Base-by-base conservation (phyloP, 2,888 invertebrate species). In the Dynastes hyllus region DNA sequence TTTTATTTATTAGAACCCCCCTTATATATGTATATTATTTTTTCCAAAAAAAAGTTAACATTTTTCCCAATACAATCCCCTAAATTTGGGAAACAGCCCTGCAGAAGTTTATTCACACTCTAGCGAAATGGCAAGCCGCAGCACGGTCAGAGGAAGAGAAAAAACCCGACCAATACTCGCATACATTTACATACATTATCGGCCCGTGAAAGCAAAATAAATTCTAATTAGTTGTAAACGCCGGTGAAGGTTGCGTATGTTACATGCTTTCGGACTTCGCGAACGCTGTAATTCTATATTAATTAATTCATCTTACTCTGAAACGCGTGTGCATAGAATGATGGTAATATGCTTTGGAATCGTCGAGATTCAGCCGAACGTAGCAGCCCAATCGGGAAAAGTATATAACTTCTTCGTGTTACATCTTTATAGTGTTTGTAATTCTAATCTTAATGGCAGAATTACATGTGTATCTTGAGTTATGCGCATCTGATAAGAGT, bases 141-240 rank as follows among this genome's bases (percentile, higher is more conserved):
- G 45, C 45, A 11, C 29, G 29, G 45, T 8, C 2, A 45, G 45
- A 45, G 11, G 2, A 11, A 45, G 45, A 45, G 45, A 45, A 45
- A 11, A 29, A 63, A 63, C 9, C 32, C 9, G 29, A 63, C 29
- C 45, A 45, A 45, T 45, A 29, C 63, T 9, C 67, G 67, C 77
- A 77, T 77, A 55, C 55, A 40, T 77, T 77, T 77, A 40, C 77
- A 77, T 67, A 45, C 27, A 67, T 77, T 69, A 77, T 58, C 40
- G 9, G 22, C 45, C 16, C 27, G 77, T 45, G 77, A 77, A 67
- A 77, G 77, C 77, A 55, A 77, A 67, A 77, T 77, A 77, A 58
- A 77, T 77, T 69, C 67, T 77, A 77, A 77, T 77, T 67, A 77
- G 77, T 58, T 77, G 45, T 61, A 58, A 75, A 69, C 32, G 37